phyloP scores from a whole-genome alignment of 2,113 vertebrate species.

The Myanophis thanlyinensis region DNA sequence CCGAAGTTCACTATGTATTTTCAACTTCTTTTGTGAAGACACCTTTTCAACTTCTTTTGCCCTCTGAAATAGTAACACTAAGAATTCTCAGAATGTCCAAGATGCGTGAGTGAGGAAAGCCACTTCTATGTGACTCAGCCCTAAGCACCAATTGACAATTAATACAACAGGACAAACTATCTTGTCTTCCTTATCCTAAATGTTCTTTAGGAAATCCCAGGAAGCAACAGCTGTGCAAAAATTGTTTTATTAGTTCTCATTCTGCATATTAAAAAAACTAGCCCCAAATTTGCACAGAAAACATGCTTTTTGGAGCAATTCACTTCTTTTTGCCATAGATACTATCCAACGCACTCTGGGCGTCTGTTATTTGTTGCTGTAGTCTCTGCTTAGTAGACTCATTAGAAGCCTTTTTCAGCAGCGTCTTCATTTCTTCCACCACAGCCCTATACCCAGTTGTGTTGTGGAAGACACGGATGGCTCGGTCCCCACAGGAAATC shows the following conservation, averaged over 20 bases:
- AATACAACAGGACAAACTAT: fast-evolving
- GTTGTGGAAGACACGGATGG: slow-evolving; percentile 87
- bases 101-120: background rate
- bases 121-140: background rate
- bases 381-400: slow-evolving; percentile 84
- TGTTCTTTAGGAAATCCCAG: background rate
- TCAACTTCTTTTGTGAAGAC: background rate
- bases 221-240: fast-evolving
- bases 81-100: background rate
- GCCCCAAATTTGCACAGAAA: fast-evolving
- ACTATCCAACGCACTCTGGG: slow-evolving; percentile 77
- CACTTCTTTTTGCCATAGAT: slow-evolving; percentile 69
- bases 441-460: slow-evolving; percentile 81
- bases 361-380: slow-evolving; percentile 83
- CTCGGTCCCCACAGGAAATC: slow-evolving; percentile 84
- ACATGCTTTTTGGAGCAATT: fast-evolving
- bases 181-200: fast-evolving
- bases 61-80: background rate
- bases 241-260: slow-evolving; percentile 37
- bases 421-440: slow-evolving; percentile 84
- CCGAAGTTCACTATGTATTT: background rate
- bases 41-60: background rate
- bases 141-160: background rate
- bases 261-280: background rate
- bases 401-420: slow-evolving; percentile 82